Conservation (phyloP, 92 coral and sea anemone genomes). For the Porites cylindrica region DNA sequence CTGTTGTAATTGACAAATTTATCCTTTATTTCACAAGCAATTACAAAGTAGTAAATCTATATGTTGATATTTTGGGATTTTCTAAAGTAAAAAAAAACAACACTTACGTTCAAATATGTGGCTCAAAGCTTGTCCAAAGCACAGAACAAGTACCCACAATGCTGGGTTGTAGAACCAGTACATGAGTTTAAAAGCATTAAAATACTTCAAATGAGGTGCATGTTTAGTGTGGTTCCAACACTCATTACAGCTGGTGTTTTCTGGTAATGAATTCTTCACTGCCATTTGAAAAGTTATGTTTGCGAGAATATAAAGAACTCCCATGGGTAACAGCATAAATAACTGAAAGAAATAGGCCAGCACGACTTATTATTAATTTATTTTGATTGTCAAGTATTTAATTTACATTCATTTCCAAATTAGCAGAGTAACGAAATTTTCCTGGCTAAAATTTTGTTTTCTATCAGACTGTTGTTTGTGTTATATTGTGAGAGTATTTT, state of each 20-base stretch:
- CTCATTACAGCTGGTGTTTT: background rate
- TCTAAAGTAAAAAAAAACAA: too few species aligned
- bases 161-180: constrained; percentile 84
- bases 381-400: too few species aligned
- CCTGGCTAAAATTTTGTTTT: too few species aligned
- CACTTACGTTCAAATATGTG: constrained; percentile 92
- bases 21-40: too few species aligned
- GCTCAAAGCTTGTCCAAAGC: constrained; percentile 71
- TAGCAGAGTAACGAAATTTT: too few species aligned
- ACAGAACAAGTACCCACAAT: constrained; percentile 65
- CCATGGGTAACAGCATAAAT: constrained; percentile 81
- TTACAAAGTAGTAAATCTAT: background rate
- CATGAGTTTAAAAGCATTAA: constrained; percentile 60
- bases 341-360: constrained; percentile 46
- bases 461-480: too few species aligned
- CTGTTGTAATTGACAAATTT: too few species aligned
- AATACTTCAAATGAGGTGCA: constrained; percentile 50
- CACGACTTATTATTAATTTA: too few species aligned
- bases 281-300: constrained; percentile 87
- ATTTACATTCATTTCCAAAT: too few species aligned
- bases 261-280: constrained; percentile 62
- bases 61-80: too few species aligned
- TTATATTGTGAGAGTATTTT: too few species aligned
- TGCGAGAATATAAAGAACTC: constrained; percentile 72
- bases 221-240: constrained; percentile 73